Conservation (phyloP, 2,797 vertebrate genomes). For the Pipistrellus nathusii region DNA sequence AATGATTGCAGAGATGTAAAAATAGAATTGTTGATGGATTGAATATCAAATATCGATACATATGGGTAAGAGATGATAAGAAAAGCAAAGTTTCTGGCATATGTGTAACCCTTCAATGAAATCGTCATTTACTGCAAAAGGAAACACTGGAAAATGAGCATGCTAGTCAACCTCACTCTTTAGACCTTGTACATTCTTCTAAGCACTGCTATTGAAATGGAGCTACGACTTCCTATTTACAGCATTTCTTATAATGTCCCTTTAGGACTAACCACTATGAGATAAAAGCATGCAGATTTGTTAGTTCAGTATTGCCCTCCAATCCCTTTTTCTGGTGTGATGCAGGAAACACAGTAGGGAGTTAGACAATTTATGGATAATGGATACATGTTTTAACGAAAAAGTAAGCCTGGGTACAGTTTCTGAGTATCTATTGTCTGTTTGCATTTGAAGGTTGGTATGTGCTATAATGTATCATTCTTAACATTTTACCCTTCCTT, state of each 20-base stretch:
- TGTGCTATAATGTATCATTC: accelerated
- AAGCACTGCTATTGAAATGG: not conserved
- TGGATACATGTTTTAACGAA: not conserved
- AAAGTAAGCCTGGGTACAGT: not conserved
- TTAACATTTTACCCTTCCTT: not conserved
- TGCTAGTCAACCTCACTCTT: not conserved
- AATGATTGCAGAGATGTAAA: not conserved
- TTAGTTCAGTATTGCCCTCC: not conserved
- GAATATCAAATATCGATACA: not conserved
- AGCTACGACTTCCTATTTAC: not conserved
- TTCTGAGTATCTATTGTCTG: not conserved
- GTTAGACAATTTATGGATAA: not conserved
- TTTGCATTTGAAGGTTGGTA: not conserved
- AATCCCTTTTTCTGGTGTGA: not conserved
- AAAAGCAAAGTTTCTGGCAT: not conserved
- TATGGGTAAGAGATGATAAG: not conserved
- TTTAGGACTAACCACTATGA: not conserved
- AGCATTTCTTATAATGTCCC: not conserved
- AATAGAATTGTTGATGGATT: not conserved
- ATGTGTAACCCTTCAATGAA: not conserved
- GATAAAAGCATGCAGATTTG: not conserved
- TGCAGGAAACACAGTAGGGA: not conserved
- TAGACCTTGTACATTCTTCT: not conserved
- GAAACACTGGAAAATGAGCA: not conserved
- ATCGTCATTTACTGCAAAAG: not conserved